A percentile compares a stretch with the other conserved stretches of the same genome.
Conservation (phyloP, 37 sponge, comb jelly and placozoan species). For the Dysidea cf. avara region DNA sequence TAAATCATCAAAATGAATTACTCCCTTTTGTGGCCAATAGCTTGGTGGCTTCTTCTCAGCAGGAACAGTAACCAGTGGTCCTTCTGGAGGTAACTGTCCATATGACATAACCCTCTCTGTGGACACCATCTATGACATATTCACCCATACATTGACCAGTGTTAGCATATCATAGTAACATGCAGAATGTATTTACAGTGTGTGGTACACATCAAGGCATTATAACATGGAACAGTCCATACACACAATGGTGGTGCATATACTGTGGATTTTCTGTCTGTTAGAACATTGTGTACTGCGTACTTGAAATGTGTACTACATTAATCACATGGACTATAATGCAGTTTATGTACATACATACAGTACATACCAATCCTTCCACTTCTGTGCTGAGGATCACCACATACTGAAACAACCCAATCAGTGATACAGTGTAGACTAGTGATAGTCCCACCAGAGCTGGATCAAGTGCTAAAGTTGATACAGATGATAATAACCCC, state of each 20-base stretch:
- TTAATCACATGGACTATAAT: too few relatives aligned
- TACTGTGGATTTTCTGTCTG: too few relatives aligned
- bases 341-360: background rate
- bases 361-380: constrained; percentile 33
- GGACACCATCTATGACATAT: constrained; percentile 78
- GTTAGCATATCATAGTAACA: too few relatives aligned
- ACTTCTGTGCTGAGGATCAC: constrained; percentile 80
- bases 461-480: constrained; percentile 32
- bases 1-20: constrained; percentile 36
- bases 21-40: constrained; percentile 63
- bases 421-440: constrained; percentile 66
- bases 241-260: too few relatives aligned
- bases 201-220: too few relatives aligned
- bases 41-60: constrained; percentile 35
- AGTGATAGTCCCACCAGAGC: constrained; percentile 71
- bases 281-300: too few relatives aligned
- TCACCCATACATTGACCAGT: too few relatives aligned
- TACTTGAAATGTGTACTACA: too few relatives aligned
- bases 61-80: constrained; percentile 34
- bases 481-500: too few relatives aligned
- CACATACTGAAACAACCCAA: constrained; percentile 73
- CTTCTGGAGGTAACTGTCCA: constrained; percentile 46
- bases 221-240: too few relatives aligned
- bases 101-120: constrained; percentile 74
- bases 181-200: too few relatives aligned